These are phyloP conservation scores for Monoplex corrugatus DNA, from an alignment of 2,888 invertebrate species.

Conservation along the genomic window DNA sequence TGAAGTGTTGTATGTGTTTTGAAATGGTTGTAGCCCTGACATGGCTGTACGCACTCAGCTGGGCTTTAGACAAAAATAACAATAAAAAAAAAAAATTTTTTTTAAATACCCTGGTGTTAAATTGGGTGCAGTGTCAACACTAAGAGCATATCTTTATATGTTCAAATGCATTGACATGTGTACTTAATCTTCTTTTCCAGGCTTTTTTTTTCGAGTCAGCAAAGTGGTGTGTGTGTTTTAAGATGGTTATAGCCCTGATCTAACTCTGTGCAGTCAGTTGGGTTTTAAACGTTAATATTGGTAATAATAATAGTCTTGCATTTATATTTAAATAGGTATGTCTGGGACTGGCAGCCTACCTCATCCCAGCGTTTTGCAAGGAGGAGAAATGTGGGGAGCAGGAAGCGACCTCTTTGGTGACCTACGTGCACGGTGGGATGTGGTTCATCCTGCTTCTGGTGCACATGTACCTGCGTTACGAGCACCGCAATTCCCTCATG, in stretches of 20 bases:
- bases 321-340: constrained; percentile 61
- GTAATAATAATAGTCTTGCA: background rate
- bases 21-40: too few relatives aligned
- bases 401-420: constrained; percentile 61
- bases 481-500: constrained; percentile 72
- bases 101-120: too few relatives aligned
- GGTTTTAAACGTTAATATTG: background rate
- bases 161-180: background rate
- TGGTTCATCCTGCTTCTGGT: constrained; percentile 72
- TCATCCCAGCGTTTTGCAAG: constrained; percentile 65
- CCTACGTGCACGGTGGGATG: constrained; percentile 71
- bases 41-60: too few relatives aligned
- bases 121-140: too few relatives aligned
- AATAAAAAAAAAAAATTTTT: too few relatives aligned
- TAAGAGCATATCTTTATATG: too few relatives aligned
- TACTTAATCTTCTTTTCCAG: background rate
- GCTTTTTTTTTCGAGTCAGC: too few relatives aligned
- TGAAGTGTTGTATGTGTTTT: too few relatives aligned
- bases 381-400: constrained; percentile 54
- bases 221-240: too few relatives aligned
- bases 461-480: constrained; percentile 69
- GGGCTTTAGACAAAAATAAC: too few relatives aligned
- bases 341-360: constrained; percentile 64
- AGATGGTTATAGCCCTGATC: too few relatives aligned
- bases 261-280: too few relatives aligned